Base-by-base conservation (phyloP, 2,888 invertebrate genomes). In the Drosophila austrosaltans region DNA sequence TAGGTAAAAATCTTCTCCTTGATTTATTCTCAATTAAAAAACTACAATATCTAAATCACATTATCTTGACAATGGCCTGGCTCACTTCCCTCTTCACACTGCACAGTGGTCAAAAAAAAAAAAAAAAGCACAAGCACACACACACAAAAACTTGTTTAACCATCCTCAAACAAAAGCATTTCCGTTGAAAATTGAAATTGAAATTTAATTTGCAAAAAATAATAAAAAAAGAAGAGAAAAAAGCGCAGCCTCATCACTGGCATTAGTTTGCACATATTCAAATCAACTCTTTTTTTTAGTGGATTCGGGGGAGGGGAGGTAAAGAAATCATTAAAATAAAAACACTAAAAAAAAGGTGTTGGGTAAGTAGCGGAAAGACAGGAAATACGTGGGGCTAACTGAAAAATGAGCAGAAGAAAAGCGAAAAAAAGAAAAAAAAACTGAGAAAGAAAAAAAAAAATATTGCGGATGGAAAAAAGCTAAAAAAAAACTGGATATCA, bases 211-310 rank as follows among this genome's bases (percentile, higher is more conserved):
- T 72, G 67, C 53, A 59, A 61, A 69, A 54, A 53, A 32, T 6
- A 32, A 40, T 61, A 28, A 53, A 20, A 20, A 68, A 63, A 44
- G 16, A 58, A 48, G 48, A 57, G 10, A 57, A 40, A 63, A 57
- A 65, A 66, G 44, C 72, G 66, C 72, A 72, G 69, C 60, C 62
- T 64, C 80, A 63, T 78, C 78, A 66, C 54, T 73, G 63, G 80
- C 88, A 87, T 83, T 83, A 83, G 80, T 76, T 82, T 72, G 83
- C 87, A 83, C 76, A 85, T 87, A 83, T 83, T 82, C 75, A 83
- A 83, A 83, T 85, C 76, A 85, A 63, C 65, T 73, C 42, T 72
- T 72, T 71, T 56, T 16, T 16, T 16, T 16, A 60, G 65, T 72
- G 72, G 25, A 10, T 4, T 10, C 16, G 22, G 22, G 22, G 22